A percentile compares a stretch with the other conserved stretches of the same genome.
These are phyloP conservation scores for Heliconius charithonia DNA, from an alignment of 2,888 invertebrate genomes.

Conservation along the genomic window DNA sequence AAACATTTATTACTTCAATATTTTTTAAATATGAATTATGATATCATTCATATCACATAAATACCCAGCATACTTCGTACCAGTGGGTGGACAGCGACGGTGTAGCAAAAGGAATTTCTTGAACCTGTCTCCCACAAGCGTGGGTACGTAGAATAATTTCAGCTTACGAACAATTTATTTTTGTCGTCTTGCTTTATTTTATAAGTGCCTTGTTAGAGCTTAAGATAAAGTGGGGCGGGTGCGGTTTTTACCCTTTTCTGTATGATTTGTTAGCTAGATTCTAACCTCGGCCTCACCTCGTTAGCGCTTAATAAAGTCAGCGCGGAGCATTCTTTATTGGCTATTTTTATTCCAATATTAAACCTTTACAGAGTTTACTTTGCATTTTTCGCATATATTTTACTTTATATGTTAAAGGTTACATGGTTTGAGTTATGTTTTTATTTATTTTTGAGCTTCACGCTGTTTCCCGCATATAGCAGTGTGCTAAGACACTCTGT, in stretches of 20 bases:
- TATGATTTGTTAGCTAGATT: slow-evolving; percentile 37
- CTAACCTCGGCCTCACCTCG: slow-evolving; percentile 32
- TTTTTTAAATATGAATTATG: background rate
- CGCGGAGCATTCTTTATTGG: slow-evolving; percentile 9
- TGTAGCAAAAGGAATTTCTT: slow-evolving; percentile 50
- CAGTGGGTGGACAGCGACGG: slow-evolving; percentile 38
- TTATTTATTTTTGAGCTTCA: no score
- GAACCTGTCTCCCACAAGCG: slow-evolving; percentile 51
- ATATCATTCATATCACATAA: background rate
- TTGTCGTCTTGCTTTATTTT: slow-evolving; percentile 45
- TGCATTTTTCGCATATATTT: slow-evolving; percentile 1
- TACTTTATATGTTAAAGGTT: background rate
- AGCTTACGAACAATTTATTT: slow-evolving; percentile 45
- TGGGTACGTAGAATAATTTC: slow-evolving; percentile 53
- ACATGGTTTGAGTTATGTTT: background rate
- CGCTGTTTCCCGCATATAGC: no score
- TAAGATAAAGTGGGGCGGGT: slow-evolving; percentile 36
- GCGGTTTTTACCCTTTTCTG: slow-evolving; percentile 35
- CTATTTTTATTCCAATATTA: background rate
- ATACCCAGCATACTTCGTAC: background rate
- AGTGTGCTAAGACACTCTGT: no score
- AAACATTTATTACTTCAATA: background rate
- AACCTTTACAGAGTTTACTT: background rate
- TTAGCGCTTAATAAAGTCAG: slow-evolving; percentile 27
- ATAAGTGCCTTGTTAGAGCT: slow-evolving; percentile 42